Percentiles rank a stretch among this genome's conserved stretches.
These are phyloP conservation scores for Rissa tridactyla DNA, from an alignment of 2,113 vertebrate species.

Conservation along the genomic window DNA sequence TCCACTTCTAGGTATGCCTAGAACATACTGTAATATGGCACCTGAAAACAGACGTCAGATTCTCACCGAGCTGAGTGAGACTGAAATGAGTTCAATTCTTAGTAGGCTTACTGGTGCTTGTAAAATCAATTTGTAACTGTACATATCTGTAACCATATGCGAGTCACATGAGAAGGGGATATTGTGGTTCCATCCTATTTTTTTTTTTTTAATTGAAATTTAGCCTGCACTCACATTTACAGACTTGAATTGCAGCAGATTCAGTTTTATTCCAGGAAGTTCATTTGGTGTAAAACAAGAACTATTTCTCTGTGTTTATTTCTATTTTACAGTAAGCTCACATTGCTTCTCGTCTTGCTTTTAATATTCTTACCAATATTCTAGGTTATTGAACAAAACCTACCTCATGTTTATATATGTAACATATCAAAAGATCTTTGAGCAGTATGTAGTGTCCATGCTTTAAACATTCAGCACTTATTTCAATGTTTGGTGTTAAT, in stretches of 20 bases:
- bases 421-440: neutral
- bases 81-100: neutral
- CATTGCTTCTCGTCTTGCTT: neutral
- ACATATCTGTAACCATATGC: neutral
- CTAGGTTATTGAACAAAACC: neutral
- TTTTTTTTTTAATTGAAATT: neutral
- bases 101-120: neutral
- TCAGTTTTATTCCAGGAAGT: neutral
- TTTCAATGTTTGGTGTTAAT: neutral
- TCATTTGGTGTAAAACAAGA: neutral
- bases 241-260: neutral
- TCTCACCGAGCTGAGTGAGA: neutral
- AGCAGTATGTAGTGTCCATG: neutral
- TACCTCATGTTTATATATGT: conserved; percentile 13
- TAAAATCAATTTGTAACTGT: neutral
- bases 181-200: neutral
- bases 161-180: neutral
- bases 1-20: conserved; percentile 27
- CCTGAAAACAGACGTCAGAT: neutral
- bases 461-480: neutral
- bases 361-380: neutral
- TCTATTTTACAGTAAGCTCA: neutral
- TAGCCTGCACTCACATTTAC: neutral
- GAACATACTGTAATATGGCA: neutral
- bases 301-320: neutral